These are phyloP conservation scores for Leptogaster cylindrica DNA, from an alignment of 2,888 invertebrate genomes.

Conservation along the genomic window DNA sequence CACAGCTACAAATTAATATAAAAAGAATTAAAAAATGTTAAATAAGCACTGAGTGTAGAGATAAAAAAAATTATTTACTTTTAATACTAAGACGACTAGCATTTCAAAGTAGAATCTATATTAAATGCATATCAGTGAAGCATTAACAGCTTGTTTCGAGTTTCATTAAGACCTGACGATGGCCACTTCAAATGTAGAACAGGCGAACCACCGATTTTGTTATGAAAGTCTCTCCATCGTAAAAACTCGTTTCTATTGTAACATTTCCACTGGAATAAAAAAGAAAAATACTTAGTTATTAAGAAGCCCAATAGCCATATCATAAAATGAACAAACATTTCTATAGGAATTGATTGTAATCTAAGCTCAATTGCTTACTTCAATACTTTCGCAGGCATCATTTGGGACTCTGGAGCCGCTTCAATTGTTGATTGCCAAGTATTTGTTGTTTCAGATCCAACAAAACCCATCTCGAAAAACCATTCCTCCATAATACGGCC, in stretches of 20 bases:
- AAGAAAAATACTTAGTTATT: background rate
- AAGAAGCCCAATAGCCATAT: too few species aligned
- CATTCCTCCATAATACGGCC: conserved; percentile 96
- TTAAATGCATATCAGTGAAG: too few species aligned
- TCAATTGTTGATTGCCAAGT: conserved; percentile 99
- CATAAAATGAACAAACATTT: background rate
- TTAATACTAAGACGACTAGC: too few species aligned
- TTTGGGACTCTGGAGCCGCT: conserved; percentile 98
- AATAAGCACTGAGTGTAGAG: too few species aligned
- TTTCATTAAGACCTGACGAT: too few species aligned
- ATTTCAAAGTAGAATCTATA: too few species aligned
- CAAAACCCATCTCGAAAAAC: conserved; percentile 99
- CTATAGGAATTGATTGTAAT: background rate
- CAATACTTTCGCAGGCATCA: conserved; percentile 99
- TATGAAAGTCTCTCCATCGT: conserved; percentile 91
- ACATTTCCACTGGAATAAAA: conserved; percentile 84
- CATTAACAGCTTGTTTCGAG: too few species aligned
- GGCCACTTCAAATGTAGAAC: conserved; percentile 91
- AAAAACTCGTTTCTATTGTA: conserved; percentile 96
- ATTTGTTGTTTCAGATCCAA: conserved; percentile 97
- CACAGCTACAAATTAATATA: too few species aligned
- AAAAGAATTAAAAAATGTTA: too few species aligned
- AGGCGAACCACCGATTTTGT: conserved; percentile 94
- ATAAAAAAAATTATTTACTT: too few species aligned
- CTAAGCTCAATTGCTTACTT: conserved; percentile 75